Base-by-base conservation (phyloP, 64 coral and sea anemone genomes). In the Stichodactyla helianthus region DNA sequence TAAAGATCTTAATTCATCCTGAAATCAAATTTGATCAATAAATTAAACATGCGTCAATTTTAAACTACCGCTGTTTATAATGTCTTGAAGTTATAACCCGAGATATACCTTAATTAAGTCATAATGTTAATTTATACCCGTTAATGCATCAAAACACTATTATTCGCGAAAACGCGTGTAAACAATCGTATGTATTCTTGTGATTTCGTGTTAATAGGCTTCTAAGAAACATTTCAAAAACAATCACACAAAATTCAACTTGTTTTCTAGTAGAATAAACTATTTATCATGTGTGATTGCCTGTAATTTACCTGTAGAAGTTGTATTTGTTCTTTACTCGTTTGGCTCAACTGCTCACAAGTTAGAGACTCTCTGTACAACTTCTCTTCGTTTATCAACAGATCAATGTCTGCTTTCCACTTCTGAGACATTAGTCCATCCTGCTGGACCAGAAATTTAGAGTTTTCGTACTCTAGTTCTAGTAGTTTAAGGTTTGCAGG, bases 341-440 rank as follows among this genome's bases (percentile, higher is more conserved):
- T 81, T 54, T 22, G 50, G 17, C 18, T 81, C 52, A 81, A 54
- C 20, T 81, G 15, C 35, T 20, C 17, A 81, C 2, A 7, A 17
- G 12, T 81, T 15, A 1, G 16, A 18, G 78, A 53, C 15, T 81
- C n/a, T n/a, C 19, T 55, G 25, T 60, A 31, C 27, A 84, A 54
- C 61, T 63, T 84, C 26, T 84, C 83, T 6, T 84, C 83, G 20
- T 63, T 84, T 44, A 84, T 17, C 59, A 84, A 59, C 19, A 84
- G 20, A 60, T 84, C 83, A 35, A 84, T 55, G 6, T 84, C 83
- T 54, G 14, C 10, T 60, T 63, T 63, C 83, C 83, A 84, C 83
- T 84, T 84, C 25, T 61, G 10, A 84, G 5, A 61, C 27, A 27
- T 59, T 25, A 84, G 26, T 54, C 50, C 53, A 84, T 84, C 56